phyloP scores from a whole-genome alignment of 2,113 vertebrate species.

The Paracyprichromis sp. region DNA sequence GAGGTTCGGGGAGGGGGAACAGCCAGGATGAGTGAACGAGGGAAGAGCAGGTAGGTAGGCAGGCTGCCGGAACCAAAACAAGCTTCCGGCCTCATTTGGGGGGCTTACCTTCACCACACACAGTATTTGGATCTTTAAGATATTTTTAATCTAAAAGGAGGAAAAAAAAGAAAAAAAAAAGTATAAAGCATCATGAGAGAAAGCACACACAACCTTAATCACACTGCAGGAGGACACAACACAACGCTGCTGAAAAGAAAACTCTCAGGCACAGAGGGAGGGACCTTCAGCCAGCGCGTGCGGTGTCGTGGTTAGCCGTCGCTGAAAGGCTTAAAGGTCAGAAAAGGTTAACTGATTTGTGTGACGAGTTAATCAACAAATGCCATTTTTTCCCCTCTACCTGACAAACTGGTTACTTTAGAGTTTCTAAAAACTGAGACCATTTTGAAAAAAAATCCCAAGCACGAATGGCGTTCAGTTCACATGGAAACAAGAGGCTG shows the following conservation, averaged over 20 bases:
- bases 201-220: slow-evolving; percentile 24
- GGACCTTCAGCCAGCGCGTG: slow-evolving; percentile 15
- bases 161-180: slow-evolving; percentile 53
- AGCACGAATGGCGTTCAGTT: slow-evolving; percentile 10
- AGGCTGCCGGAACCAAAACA: slow-evolving; percentile 33
- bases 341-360: slow-evolving; percentile 12
- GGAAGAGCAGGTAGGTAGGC: slow-evolving; percentile 1
- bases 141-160: slow-evolving; percentile 86
- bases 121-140: slow-evolving; percentile 75
- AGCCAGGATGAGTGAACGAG: slow-evolving; percentile 52
- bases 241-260: neutral
- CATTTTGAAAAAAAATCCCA: slow-evolving; percentile 10
- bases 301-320: slow-evolving; percentile 16
- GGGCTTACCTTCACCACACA: slow-evolving; percentile 87
- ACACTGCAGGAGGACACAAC: slow-evolving; percentile 18
- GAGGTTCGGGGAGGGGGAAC: neutral
- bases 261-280: neutral
- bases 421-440: neutral
- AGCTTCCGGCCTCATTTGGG: slow-evolving; percentile 53
- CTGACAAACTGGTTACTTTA: neutral
- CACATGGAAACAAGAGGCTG: slow-evolving; percentile 36
- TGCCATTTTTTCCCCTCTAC: neutral
- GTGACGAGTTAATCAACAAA: slow-evolving; percentile 14
- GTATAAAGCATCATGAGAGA: slow-evolving; percentile 72
- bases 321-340: slow-evolving; percentile 21